Base-by-base conservation (phyloP, 2,113 vertebrate species). In the Felis catus region DNA sequence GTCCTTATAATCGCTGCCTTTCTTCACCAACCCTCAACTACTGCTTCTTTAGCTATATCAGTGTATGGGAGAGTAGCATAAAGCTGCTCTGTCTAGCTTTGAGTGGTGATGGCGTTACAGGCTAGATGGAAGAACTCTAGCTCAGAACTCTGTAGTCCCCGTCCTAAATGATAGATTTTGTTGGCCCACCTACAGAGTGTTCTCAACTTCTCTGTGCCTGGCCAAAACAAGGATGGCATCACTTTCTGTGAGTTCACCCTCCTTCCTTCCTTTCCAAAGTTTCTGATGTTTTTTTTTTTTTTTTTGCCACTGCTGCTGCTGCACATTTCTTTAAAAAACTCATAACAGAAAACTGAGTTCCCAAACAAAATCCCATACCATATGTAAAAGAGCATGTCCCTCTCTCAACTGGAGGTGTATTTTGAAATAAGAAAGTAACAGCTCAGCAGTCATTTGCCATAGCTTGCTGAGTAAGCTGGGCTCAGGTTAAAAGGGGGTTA, bases 391-490 rank as follows among this genome's bases (percentile, higher is more conserved):
- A 98, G 97, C 97, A 95, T 94, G 92, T 96, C 91, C 80, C 94
- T 95, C 53, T 97, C 81, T 97, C 97, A 95, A 97, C 97, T 97
- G 85, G 96, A 98, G 94, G 97, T 98, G 51, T 97, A 97, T 98
- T 98, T 98, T 97, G 91, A 97, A 98, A 96, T 96, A 97, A 98
- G 96, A 97, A 98, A 98, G 91, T 98, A 98, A 98, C 97, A 98
- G 97, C 98, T 98, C 98, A 98, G 98, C 97, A 97, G 95, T 97
- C 94, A 96, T 48, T 97, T 97, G 96, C 89, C 95, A 94, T 96
- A 97, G 96, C 97, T 97, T 98, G 98, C 98, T 98, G 97, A 98
- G 97, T 98, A 98, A 98, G 97, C 96, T 80, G 94, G 92, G 88
- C 95, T 98, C 86, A 91, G 97, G 97, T 98, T 98, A 97, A 98